Evolutionary conservation across 2,797 vertebrate genomes (phyloP).

Genomic region (Allobates femoralis): DNA sequence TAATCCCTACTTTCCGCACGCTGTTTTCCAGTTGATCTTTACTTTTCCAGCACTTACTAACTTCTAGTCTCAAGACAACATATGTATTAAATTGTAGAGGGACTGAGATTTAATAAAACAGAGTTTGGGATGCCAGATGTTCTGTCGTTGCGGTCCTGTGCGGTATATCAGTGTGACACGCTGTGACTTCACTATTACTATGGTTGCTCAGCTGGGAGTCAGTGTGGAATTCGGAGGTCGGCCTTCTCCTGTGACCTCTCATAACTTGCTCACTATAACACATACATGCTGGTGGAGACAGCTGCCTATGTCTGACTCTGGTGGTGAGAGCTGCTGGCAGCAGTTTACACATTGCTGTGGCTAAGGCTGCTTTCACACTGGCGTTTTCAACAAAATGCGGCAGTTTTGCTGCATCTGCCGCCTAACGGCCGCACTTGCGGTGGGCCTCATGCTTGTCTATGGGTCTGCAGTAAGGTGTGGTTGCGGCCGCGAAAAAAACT

Average conservation of each 20-base stretch:
- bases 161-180: not conserved
- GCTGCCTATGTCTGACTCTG: not conserved
- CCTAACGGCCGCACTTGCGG: too few species aligned
- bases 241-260: slow-evolving; percentile 18
- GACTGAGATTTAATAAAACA: not conserved
- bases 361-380: not conserved
- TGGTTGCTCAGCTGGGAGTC: slow-evolving; percentile 26
- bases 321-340: not conserved
- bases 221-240: slow-evolving; percentile 27
- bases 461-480: too few species aligned
- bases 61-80: not conserved
- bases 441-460: too few species aligned
- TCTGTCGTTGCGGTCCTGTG: not conserved
- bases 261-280: not conserved
- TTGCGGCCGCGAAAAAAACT: too few species aligned
- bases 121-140: not conserved
- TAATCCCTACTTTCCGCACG: not conserved
- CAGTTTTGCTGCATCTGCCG: too few species aligned
- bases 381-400: too few species aligned
- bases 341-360: not conserved
- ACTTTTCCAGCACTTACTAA: not conserved
- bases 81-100: not conserved
- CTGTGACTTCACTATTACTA: not conserved
- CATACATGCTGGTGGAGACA: not conserved
- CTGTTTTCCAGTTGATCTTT: not conserved